Conservation (phyloP, 92 coral and sea anemone species). For the Zoanthus sociatus region DNA sequence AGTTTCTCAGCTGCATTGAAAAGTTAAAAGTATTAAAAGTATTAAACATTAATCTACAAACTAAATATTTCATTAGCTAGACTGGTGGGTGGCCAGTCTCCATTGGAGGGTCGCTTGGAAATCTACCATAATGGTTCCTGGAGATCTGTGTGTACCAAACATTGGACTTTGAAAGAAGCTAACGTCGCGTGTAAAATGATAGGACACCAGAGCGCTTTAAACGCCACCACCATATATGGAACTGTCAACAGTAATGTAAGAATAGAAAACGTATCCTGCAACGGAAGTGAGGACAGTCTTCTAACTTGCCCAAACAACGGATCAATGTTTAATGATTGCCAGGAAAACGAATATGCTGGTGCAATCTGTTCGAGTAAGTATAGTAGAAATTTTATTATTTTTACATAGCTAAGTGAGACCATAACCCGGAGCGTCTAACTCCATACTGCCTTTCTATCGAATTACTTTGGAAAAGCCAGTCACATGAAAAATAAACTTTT, state of each 20-base stretch:
- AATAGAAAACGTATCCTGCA: neutral
- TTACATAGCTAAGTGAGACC: too few relatives aligned
- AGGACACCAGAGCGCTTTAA: neutral
- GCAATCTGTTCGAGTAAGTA: constrained; percentile 6
- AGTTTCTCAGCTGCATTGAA: too few relatives aligned
- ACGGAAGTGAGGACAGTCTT: neutral
- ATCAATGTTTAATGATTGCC: neutral
- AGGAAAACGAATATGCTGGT: neutral
- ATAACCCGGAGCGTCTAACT: too few relatives aligned
- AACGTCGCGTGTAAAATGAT: neutral
- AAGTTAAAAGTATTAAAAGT: too few relatives aligned
- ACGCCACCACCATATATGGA: constrained; percentile 14
- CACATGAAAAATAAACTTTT: too few relatives aligned
- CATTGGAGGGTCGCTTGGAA: neutral
- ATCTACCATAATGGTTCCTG: neutral
- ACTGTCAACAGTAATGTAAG: neutral
- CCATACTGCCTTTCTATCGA: too few relatives aligned
- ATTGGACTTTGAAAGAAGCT: neutral
- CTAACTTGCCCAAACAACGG: neutral
- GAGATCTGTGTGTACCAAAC: neutral
- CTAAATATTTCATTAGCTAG: neutral
- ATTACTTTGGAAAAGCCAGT: too few relatives aligned
- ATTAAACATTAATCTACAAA: too few relatives aligned
- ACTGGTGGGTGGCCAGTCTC: neutral
- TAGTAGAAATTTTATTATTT: neutral